Evolutionary conservation across 2,797 vertebrate species (phyloP), one percentile per base, ranked within the genome.

Genomic region (Myotis pilosus): DNA sequence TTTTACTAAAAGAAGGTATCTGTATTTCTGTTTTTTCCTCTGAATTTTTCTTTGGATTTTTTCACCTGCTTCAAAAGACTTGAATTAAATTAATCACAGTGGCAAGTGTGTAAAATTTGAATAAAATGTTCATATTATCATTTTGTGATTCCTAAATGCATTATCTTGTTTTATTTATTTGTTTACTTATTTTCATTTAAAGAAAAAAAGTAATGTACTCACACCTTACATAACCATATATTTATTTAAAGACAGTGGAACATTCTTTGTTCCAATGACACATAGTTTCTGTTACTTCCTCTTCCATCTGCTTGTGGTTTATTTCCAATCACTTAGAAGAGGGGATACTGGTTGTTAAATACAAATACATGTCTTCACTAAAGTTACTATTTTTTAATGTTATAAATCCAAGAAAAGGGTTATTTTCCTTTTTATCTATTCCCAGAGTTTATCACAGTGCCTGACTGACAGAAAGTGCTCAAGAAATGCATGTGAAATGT

Each of bases 101-200:
- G 36, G 79, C 1, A 68, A 68, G 19, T 83, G 5, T 72, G 66
- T 89, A 71, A 57, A 91, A 87, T 78, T 78, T 91, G 75, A 92
- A 81, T 81, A 94, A 85, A 94, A 76, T 85, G 11, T 76, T 82
- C 25, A 5, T n/a, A 36, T 17, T 69, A 36, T 75, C 36, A n/a
- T 85, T 88, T 88, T 89, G 74, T 87, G 62, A 86, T 57, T 80
- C 74, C 3, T 85, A 60, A 91, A 82, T 87, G 22, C 8, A 89
- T 44, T 88, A 13, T 84, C 36, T 95, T 71, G 8, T 8, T 91
- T 36, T 41, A n/a, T 88, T 95, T 15, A 36, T 80, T 68, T 47
- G 20, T 94, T 68, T 68, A 23, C 69, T 90, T 90, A 75, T 10
- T 91, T 89, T 92, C 55, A 85, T 33, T 89, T 68, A 38, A 84